Conservation (phyloP, 2,113 vertebrate genomes). For the Hyaena hyaena region DNA sequence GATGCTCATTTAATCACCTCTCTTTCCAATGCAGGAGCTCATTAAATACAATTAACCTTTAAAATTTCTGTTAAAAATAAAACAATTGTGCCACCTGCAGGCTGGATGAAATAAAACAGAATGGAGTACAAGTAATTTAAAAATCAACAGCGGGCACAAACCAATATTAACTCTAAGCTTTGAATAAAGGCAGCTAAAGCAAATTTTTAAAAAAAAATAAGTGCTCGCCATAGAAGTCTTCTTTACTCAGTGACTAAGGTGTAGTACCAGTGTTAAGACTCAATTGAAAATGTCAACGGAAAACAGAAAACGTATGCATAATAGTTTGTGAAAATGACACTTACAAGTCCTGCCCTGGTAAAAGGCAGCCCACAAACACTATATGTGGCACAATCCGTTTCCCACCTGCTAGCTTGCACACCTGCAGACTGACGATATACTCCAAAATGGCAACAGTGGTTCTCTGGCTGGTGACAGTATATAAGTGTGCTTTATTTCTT, state of each 20-base stretch:
- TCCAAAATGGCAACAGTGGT: not conserved
- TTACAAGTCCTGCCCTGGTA: not conserved
- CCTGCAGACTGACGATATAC: not conserved
- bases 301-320: not conserved
- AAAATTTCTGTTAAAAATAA: slow-evolving; percentile 19
- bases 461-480: not conserved
- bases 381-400: not conserved
- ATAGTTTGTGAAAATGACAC: not conserved
- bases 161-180: not conserved
- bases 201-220: not conserved
- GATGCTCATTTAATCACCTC: slow-evolving; percentile 1
- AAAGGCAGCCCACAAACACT: not conserved
- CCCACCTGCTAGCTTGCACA: not conserved
- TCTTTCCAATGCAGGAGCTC: slow-evolving; percentile 10
- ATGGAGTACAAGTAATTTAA: not conserved
- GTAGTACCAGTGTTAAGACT: not conserved
- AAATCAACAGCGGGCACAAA: not conserved
- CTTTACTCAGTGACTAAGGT: not conserved
- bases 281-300: not conserved
- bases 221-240: not conserved
- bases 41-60: slow-evolving; percentile 17
- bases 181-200: not conserved
- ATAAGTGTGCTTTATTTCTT: not conserved
- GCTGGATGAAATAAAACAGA: slow-evolving; percentile 19
- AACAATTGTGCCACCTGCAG: slow-evolving; percentile 76